Evolutionary conservation across 2,113 vertebrate genomes (phyloP).

Genomic region (Camelus bactrianus): DNA sequence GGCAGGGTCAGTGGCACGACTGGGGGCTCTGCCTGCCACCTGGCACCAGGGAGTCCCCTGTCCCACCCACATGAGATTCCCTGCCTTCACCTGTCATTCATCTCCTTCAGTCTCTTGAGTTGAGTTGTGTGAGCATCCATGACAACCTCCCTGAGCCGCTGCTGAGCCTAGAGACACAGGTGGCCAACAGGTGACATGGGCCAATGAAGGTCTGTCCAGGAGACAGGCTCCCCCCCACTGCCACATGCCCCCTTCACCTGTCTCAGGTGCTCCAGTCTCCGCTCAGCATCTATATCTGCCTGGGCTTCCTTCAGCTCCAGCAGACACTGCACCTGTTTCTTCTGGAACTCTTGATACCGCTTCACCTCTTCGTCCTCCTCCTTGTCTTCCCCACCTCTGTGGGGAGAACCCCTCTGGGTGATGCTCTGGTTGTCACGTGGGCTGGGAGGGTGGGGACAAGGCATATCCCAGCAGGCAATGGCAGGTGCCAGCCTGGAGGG

Average conservation of each 20-base stretch:
- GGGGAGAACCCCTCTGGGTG: not conserved
- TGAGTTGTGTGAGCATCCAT: constrained; percentile 88
- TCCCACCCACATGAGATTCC: constrained; percentile 65
- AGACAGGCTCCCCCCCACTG: accelerated
- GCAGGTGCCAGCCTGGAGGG: not conserved
- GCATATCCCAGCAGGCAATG: not conserved
- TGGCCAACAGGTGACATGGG: not conserved
- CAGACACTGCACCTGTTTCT: constrained; percentile 89
- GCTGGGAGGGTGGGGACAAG: not conserved
- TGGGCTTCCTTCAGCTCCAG: constrained; percentile 89
- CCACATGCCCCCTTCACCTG: constrained; percentile 84
- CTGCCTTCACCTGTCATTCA: constrained; percentile 89
- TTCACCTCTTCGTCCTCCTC: constrained; percentile 84
- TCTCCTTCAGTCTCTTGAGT: constrained; percentile 91
- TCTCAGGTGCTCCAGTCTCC: constrained; percentile 85
- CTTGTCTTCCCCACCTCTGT: constrained; percentile 56
- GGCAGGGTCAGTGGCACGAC: not conserved
- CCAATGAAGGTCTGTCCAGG: accelerated
- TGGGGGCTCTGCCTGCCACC: not conserved
- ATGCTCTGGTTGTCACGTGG: not conserved
- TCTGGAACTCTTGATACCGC: constrained; percentile 86
- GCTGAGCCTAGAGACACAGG: constrained; percentile 84
- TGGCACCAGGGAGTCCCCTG: not conserved
- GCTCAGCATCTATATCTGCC: constrained; percentile 85
- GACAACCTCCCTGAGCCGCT: constrained; percentile 89